These are phyloP conservation scores for Haemorhous mexicanus DNA, from an alignment of 2,113 vertebrate genomes.

Conservation along the genomic window DNA sequence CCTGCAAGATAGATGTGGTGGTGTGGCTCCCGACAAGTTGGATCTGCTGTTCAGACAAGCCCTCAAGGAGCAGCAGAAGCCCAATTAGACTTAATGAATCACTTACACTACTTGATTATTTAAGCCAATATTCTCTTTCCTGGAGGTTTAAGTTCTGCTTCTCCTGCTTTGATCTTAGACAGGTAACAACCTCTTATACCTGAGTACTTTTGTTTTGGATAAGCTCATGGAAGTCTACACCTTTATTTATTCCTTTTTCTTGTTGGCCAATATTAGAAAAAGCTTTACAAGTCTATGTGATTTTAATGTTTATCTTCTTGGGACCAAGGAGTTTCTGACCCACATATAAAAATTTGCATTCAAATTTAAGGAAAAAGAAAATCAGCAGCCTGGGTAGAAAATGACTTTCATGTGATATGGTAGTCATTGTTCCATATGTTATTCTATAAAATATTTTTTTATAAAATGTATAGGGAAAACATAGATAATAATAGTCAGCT, in stretches of 20 bases:
- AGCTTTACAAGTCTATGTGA: neutral
- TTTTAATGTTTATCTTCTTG: neutral
- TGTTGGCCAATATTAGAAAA: neutral
- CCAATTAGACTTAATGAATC: constrained; percentile 36
- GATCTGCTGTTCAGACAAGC: neutral
- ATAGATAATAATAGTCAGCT: neutral
- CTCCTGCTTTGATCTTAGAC: neutral
- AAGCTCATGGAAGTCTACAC: neutral
- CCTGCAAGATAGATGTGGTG: neutral
- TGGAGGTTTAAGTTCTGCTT: constrained; percentile 8
- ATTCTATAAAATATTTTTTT: neutral
- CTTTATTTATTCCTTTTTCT: neutral
- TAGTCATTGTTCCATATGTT: neutral
- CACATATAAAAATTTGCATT: neutral
- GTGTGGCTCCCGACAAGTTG: neutral
- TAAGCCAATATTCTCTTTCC: neutral
- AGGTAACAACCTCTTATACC: neutral
- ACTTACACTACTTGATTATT: constrained; percentile 3
- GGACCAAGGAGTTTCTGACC: neutral
- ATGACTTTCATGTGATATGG: neutral
- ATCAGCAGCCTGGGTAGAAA: neutral
- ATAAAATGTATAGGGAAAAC: neutral
- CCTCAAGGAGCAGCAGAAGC: neutral
- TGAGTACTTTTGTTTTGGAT: neutral
- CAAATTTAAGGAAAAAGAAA: neutral